Percentiles rank a stretch among this genome's conserved stretches.
Evolutionary conservation across 2,113 vertebrate genomes (phyloP).

Genomic region (Meleagris gallopavo): DNA sequence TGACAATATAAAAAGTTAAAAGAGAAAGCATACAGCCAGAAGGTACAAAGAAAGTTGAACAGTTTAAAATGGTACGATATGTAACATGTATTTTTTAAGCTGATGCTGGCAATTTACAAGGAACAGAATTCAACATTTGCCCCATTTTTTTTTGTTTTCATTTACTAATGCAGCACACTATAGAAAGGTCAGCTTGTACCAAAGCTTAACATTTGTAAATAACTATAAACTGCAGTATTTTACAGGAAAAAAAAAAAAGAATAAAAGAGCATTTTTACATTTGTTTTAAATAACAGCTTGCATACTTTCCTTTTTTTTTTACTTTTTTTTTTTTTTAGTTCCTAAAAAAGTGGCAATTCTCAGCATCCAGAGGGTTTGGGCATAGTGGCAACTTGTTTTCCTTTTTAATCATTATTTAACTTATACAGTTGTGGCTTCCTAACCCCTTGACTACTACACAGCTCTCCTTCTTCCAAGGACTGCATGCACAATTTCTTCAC

Average conservation of each 20-base stretch:
- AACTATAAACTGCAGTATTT: conserved; percentile 93
- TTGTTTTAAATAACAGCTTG: conserved; percentile 84
- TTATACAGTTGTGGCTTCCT: conserved; percentile 66
- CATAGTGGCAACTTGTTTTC: conserved; percentile 76
- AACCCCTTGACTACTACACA: conserved; percentile 75
- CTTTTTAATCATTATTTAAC: conserved; percentile 47
- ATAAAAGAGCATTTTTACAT: conserved; percentile 78
- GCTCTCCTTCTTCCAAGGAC: conserved; percentile 74
- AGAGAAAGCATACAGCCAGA: conserved; percentile 96
- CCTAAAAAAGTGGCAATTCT: conserved; percentile 78
- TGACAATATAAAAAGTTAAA: conserved; percentile 98
- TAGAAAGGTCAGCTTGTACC: conserved; percentile 90
- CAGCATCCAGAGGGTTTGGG: conserved; percentile 80
- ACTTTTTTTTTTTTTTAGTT: conserved; percentile 23
- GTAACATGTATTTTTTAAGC: conserved; percentile 91
- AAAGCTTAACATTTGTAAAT: conserved; percentile 96
- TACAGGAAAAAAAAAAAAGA: conserved; percentile 82
- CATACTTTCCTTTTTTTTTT: conserved; percentile 71
- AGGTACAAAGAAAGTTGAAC: conserved; percentile 96
- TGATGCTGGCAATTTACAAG: conserved; percentile 94
- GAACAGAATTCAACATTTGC: conserved; percentile 81
- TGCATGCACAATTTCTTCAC: conserved; percentile 77
- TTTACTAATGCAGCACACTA: conserved; percentile 87
- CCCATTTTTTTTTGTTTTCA: conserved; percentile 75
- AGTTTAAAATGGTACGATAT: conserved; percentile 95